Evolutionary conservation across 2,113 vertebrate species (phyloP), one percentile per base, ranked within the genome.

Genomic region (Mesoclemmys tuberculata): DNA sequence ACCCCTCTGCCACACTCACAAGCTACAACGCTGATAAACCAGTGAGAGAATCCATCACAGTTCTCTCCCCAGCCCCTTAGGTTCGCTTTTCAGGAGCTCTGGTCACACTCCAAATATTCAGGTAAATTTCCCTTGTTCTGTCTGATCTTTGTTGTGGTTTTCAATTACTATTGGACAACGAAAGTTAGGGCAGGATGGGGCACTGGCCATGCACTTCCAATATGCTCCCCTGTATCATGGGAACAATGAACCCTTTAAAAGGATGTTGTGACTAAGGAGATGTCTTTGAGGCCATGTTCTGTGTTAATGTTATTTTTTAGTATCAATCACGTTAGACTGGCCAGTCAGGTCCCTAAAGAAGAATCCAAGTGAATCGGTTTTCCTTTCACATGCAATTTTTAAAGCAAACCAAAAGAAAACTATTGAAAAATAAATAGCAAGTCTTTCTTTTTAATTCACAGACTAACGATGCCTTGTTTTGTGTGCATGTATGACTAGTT

Each of bases 1-100:
- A 85, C 0, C 5, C 5, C 41, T 22, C 1, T 26, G 2, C 9
- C 19, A 10, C 12, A 31, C 10, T 1, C 4, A 0, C 18, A 87
- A 5, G 18, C 64, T 41, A 7, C 6, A 83, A 64, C 6, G 14
- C 82, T 41, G 38, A 71, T 61, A 41, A 13, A 56, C 5, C 54
- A 44, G 49, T 58, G 0, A 56, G n/a, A 10, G 89, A 77, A 46
- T 0, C 2, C 5, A 54, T 0, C 8, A 1, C 13, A 80, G 22
- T 4, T 21, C 24, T 90, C 27, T 8, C 4, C 56, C 61, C 46
- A 9, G 10, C 44, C 77, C 35, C 35, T 52, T n/a, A 52, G 49
- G 10, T 5, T 0, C 0, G 24, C 29, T 10, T 80, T 83, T 44
- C 74, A 58, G 87, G 44, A 82, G 8, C 12, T 74, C 7, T 41